phyloP scores from a whole-genome alignment of 2,888 invertebrate species.

The Pachycephus smyrnensis region DNA sequence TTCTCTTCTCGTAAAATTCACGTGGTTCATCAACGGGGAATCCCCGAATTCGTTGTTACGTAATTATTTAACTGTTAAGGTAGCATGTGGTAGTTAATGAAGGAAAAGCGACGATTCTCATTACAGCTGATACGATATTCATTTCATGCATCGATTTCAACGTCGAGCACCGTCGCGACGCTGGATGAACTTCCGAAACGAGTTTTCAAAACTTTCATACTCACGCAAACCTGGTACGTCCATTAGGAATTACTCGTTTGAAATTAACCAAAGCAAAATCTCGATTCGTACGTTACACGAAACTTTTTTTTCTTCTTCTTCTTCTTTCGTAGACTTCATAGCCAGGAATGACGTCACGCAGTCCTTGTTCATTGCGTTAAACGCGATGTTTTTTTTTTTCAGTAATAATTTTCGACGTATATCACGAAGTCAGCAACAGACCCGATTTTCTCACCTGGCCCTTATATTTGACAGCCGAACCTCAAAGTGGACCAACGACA shows the following conservation, averaged over 20 bases:
- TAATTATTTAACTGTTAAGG: neutral
- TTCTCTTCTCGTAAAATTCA: neutral
- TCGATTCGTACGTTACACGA: too few relatives aligned
- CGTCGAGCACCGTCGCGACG: too few relatives aligned
- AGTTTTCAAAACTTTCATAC: neutral
- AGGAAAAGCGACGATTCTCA: neutral
- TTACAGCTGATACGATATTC: neutral
- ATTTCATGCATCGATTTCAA: neutral
- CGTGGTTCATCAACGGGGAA: neutral
- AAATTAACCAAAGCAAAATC: neutral
- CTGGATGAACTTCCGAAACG: too few relatives aligned
- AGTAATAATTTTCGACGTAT: neutral
- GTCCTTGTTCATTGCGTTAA: neutral
- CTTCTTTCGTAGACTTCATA: too few relatives aligned
- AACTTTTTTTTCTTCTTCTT: neutral
- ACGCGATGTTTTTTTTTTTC: neutral
- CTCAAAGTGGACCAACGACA: neutral
- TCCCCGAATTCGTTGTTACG: neutral
- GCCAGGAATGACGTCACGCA: too few relatives aligned
- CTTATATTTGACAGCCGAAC: neutral
- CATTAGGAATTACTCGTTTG: neutral
- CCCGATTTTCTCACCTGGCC: neutral
- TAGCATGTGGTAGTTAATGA: neutral
- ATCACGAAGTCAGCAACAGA: neutral
- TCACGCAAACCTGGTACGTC: neutral